Evolutionary conservation across 2,888 invertebrate genomes (phyloP), one percentile per base, ranked within the genome.

Genomic region (Priocnemis perturbator): DNA sequence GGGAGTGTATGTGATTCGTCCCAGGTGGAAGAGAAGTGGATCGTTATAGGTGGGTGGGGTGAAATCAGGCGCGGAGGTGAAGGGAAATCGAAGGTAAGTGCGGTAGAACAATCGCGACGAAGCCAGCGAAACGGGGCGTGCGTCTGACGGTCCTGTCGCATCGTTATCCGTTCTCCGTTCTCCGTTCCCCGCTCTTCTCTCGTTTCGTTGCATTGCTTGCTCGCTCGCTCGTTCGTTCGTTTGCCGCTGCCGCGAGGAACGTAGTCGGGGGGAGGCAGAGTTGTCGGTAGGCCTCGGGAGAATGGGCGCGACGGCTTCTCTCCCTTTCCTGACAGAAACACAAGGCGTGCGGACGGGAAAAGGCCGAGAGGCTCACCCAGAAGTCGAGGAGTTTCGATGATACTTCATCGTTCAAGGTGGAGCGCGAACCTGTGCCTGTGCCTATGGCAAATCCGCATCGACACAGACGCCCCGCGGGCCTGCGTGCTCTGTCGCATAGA

Each of bases 51-150:
- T 37, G 11, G 4, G 4, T 11, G 37, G 37, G 37, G 11, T 11
- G 37, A 37, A 37, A 37, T 37, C 7, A 9, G 37, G 7, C 14
- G 37, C 23, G 30, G 17, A 17, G 30, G 30, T 26, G 58, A 45
- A 64, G 69, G 69, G 52, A 62, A 78, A 70, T 72, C 68, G 76
- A 68, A 67, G 67, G 67, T 64, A 74, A 76, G 74, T 58, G 74
- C 67, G 67, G 70, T 56, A 53, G 76, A 76, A 72, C 63, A 64
- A 78, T 70, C 64, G 55, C 53, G 59, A 63, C 23, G 45, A 64
- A 62, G 47, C 37, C 37, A 11, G 37, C 37, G 37, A 37, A 37
- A 37, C 37, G 37, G 55, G 53, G 70, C 63, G 64, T 78, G 78
- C 69, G 66, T 78, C 72, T 78, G 78, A 78, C 77, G 78, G 79